Evolutionary conservation across 2,888 invertebrate species (phyloP), one percentile per base, ranked within the genome.

Genomic region (Diarsia mendica): DNA sequence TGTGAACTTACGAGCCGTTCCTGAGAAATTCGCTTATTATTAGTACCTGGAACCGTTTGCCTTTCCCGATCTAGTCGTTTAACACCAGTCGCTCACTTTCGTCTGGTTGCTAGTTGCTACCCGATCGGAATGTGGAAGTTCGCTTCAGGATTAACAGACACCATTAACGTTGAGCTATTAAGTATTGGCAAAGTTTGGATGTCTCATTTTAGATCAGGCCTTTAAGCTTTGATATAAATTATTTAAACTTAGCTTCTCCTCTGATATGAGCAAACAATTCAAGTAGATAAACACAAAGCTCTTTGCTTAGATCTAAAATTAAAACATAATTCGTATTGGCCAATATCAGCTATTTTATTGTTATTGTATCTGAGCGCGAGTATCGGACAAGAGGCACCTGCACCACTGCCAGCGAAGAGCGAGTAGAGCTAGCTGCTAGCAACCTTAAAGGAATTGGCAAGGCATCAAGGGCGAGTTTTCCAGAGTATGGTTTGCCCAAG

Each of bases 21-120:
- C 90, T 80, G 49, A 84, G 92, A 91, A 89, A 90, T 88, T 87
- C 71, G 85, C 86, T 88, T 90, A 90, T 90, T 90, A 91, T 89
- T 90, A 87, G 88, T 92, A 90, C 90, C 84, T 89, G 87, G 90
- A 91, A 92, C 70, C 10, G 83, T 79, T 83, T 72, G 81, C 83
- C 85, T 88, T 88, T 85, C 83, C 89, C 89, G 89, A 91, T 91
- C 88, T 87, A 85, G 76, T 82, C 75, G 79, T 73, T 76, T 73
- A 80, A 73, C 80, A 82, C 80, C 58, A 80, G 72, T 74, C 74
- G 55, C 61, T 77, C 60, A 68, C 67, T 79, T 75, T 78, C 73
- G 70, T 79, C 79, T 79, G 67, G 77, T 81, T 83, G 68, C 76
- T 67, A 73, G 77, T 81, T 83, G 68, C 76, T 67, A 73, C 64